Evolutionary conservation across 2,113 vertebrate genomes (phyloP).

Genomic region (Corythaeola cristata): DNA sequence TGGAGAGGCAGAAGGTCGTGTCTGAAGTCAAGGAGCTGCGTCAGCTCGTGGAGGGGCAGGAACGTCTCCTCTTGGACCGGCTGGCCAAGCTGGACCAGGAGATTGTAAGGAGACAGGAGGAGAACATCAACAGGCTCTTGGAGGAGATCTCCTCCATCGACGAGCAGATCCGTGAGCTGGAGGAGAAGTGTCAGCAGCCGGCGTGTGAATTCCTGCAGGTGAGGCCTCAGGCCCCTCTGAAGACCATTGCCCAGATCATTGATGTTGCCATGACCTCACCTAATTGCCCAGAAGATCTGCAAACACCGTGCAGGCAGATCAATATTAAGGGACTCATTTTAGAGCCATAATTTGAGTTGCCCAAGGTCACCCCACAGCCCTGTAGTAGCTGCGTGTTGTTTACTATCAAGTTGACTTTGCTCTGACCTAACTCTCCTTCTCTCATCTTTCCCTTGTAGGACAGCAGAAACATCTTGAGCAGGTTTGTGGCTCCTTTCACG

Average conservation of each 20-base stretch:
- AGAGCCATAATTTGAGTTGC: not conserved
- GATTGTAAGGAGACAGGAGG: slow-evolving; percentile 8
- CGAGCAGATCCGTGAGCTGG: slow-evolving; percentile 45
- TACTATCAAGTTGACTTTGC: not conserved
- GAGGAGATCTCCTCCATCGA: not conserved
- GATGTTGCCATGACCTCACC: accelerated
- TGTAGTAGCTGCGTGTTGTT: accelerated
- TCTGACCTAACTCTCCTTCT: not conserved
- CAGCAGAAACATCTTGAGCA: not conserved
- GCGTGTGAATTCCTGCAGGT: slow-evolving; percentile 58
- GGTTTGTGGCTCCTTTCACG: not conserved
- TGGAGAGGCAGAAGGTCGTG: slow-evolving; percentile 30
- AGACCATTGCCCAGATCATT: accelerated
- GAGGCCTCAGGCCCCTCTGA: not conserved
- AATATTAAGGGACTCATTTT: no score
- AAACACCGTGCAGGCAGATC: no score
- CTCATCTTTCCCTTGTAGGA: not conserved
- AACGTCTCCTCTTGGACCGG: not conserved
- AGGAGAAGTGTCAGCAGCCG: slow-evolving; percentile 6
- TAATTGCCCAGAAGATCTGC: no score
- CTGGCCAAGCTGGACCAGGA: slow-evolving; percentile 35
- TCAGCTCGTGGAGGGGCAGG: slow-evolving; percentile 44
- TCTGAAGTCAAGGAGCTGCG: not conserved
- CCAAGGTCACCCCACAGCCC: not conserved
- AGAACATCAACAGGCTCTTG: not conserved